These are phyloP conservation scores for Mycetomoellerius zeteki DNA, from an alignment of 1,140 invertebrate genomes.

Conservation along the genomic window DNA sequence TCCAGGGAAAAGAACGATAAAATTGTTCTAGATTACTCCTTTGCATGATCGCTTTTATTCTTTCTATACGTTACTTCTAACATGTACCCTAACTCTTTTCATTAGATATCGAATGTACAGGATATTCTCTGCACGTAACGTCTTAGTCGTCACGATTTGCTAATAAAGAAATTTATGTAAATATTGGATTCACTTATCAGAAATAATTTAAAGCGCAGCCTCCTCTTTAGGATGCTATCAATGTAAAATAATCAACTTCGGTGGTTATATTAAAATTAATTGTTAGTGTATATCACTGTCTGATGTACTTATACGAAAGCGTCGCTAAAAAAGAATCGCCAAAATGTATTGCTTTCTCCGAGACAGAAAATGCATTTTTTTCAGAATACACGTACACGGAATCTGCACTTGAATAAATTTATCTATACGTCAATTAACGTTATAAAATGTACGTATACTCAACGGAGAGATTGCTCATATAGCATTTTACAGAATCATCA, in stretches of 20 bases:
- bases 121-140: constrained; percentile 1
- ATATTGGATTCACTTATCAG: constrained; percentile 1
- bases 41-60: constrained; percentile 35
- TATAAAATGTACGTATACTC: constrained; percentile 72
- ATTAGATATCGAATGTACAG: constrained; percentile 34
- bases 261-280: constrained; percentile 26
- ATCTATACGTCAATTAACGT: constrained; percentile 61
- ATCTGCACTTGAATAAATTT: constrained; percentile 33
- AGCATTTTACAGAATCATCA: constrained; percentile 70
- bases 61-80: constrained; percentile 32
- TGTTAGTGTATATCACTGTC: neutral
- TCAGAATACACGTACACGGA: neutral
- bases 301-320: neutral
- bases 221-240: neutral
- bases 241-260: constrained; percentile 28
- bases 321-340: neutral
- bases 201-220: constrained; percentile 17
- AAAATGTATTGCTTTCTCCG: constrained; percentile 18
- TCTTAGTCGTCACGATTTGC: constrained; percentile 32
- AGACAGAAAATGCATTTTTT: constrained; percentile 15
- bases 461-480: constrained; percentile 51
- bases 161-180: constrained; percentile 10
- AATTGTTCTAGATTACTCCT: constrained; percentile 28
- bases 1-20: constrained; percentile 31
- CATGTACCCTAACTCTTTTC: constrained; percentile 20